Percentiles rank a stretch among this genome's conserved stretches.
phyloP scores from a whole-genome alignment of 92 coral and sea anemone genomes.

The Phenganax stokvisi region DNA sequence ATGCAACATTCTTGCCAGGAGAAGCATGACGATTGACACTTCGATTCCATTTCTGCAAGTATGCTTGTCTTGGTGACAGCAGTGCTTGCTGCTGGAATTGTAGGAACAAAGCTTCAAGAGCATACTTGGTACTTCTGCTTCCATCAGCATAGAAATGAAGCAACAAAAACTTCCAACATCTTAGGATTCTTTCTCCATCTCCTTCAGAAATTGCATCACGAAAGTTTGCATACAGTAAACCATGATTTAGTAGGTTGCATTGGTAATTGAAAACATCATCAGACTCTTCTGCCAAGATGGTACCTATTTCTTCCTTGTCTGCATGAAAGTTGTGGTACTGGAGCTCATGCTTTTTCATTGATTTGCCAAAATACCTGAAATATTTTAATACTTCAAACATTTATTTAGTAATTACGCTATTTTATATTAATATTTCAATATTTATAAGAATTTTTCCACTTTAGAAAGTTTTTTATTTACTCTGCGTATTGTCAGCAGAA shows the following conservation, averaged over 20 bases:
- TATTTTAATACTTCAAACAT: neutral
- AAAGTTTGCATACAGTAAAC: slow-evolving; percentile 41
- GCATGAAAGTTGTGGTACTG: slow-evolving; percentile 15
- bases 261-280: slow-evolving; percentile 43
- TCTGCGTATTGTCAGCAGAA: neutral
- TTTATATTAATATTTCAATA: neutral
- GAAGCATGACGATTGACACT: slow-evolving; percentile 13
- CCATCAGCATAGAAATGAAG: slow-evolving; percentile 39
- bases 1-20: slow-evolving; percentile 37
- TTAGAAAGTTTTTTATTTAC: no score
- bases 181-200: slow-evolving; percentile 38
- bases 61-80: slow-evolving; percentile 38
- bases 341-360: slow-evolving; percentile 27
- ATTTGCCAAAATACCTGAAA: slow-evolving; percentile 44
- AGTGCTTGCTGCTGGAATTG: slow-evolving; percentile 41
- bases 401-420: neutral
- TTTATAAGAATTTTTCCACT: neutral
- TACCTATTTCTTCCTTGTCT: no score
- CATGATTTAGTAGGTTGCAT: slow-evolving; percentile 40
- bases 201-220: slow-evolving; percentile 46
- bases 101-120: slow-evolving; percentile 43
- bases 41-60: slow-evolving; percentile 34
- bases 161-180: slow-evolving; percentile 47
- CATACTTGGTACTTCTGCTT: slow-evolving; percentile 37
- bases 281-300: neutral